Percentiles rank a stretch among this genome's conserved stretches.
Conservation (phyloP, 2,888 invertebrate species). For the Argyra leucocephala region DNA sequence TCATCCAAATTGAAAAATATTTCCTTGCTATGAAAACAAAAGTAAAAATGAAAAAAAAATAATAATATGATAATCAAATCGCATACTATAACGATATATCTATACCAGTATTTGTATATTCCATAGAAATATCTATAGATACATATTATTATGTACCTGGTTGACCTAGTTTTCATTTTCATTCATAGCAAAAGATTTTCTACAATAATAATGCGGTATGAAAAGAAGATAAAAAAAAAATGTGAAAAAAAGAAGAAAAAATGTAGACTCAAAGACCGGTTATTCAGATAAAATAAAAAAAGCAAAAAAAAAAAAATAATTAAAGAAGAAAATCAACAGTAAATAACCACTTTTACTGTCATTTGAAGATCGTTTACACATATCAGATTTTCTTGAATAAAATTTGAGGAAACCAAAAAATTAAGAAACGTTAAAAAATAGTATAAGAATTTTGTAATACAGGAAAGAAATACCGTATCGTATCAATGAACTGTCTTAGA, state of each 20-base stretch:
- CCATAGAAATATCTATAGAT: not conserved
- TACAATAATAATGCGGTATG: not conserved
- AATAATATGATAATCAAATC: not conserved
- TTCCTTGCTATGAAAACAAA: too few relatives aligned
- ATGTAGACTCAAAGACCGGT: not conserved
- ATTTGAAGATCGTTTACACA: not conserved
- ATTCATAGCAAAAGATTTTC: not conserved
- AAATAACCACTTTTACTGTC: not conserved
- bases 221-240: not conserved
- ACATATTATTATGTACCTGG: too few relatives aligned
- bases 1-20: too few relatives aligned
- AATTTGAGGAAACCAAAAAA: too few relatives aligned
- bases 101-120: not conserved
- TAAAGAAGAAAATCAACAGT: not conserved
- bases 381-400: too few relatives aligned
- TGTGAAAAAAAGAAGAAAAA: not conserved
- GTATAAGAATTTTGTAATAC: too few relatives aligned
- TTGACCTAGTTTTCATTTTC: conserved; percentile 6
- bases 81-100: not conserved
- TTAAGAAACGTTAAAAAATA: too few relatives aligned
- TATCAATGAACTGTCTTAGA: too few relatives aligned
- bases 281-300: not conserved
- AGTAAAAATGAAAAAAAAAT: not conserved
- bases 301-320: not conserved
- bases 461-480: too few relatives aligned